These are phyloP conservation scores for Barnardius zonarius DNA, from an alignment of 2,113 vertebrate species.

Conservation along the genomic window DNA sequence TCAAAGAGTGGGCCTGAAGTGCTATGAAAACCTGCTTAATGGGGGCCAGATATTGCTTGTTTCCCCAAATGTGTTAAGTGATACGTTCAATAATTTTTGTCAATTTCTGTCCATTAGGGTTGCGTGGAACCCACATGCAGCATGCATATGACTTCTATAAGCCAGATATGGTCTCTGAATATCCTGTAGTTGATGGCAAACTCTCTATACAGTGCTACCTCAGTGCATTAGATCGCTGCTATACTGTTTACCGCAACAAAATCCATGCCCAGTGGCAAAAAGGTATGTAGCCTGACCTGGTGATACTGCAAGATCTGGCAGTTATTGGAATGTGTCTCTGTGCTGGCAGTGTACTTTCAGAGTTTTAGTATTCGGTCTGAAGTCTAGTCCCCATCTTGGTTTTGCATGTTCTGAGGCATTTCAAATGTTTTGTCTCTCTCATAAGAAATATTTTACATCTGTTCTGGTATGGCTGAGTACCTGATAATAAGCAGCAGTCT, in stretches of 20 bases:
- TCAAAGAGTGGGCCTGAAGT: not conserved
- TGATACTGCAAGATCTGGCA: not conserved
- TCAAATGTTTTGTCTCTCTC: not conserved
- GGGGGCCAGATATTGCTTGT: not conserved
- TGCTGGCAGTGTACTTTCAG: not conserved
- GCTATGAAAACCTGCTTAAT: not conserved
- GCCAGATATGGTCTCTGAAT: constrained; percentile 95
- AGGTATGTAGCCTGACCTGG: constrained; percentile 72
- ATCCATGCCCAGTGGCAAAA: constrained; percentile 91
- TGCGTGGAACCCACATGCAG: constrained; percentile 96
- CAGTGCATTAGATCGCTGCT: constrained; percentile 93
- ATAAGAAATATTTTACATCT: not conserved
- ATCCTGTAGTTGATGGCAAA: constrained; percentile 94
- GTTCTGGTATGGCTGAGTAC: not conserved
- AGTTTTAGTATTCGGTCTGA: not conserved
- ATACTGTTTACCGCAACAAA: constrained; percentile 91
- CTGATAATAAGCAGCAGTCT: not conserved
- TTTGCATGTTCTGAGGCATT: not conserved
- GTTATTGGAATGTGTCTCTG: not conserved
- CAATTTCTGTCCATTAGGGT: constrained; percentile 70
- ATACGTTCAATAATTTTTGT: not conserved
- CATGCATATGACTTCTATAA: constrained; percentile 99
- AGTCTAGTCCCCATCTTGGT: not conserved
- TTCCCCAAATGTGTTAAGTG: rapidly evolving
- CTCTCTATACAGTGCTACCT: constrained; percentile 97